Evolutionary conservation across 2,888 invertebrate genomes (phyloP), one percentile per base, ranked within the genome.

Genomic region (Morpho helenor): DNA sequence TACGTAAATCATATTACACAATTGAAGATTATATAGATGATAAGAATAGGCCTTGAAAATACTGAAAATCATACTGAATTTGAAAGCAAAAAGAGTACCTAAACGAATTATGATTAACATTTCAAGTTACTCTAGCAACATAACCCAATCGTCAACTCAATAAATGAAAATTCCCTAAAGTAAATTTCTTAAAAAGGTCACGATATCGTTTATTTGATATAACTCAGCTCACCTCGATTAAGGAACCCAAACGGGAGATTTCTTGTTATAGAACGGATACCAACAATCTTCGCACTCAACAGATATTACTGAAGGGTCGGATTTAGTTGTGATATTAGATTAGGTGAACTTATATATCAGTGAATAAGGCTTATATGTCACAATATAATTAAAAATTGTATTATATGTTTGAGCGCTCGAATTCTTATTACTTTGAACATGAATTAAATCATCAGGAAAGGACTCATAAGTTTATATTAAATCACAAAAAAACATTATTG

Each of bases 231-330:
- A 54, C 58, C 56, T 59, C 62, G 56, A 64, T 68, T 65, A 61
- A 53, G 62, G 52, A 53, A 64, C 65, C 63, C 60, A 63, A 66
- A 65, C 64, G 49, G 52, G 51, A 56, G 60, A 61, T 56, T 65
- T 64, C 57, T 66, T 63, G 65, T 66, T 68, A 61, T 61, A 67
- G 67, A 65, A 61, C 57, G 22, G 51, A 42, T 52, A 58, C 62
- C 63, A 31, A 42, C 49, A 40, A 57, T 65, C 65, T 61, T 63
- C 56, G 55, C 59, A 68, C 64, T 68, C 67, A 60, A 55, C 46
- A 53, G 61, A 67, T 72, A 74, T 75, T 71, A 71, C 65, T 60
- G 62, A 65, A 68, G 69, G 71, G 71, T 65, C 57, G 67, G 66
- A 64, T 72, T 61, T 70, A 71, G 72, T 67, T 68, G 67, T 57